A percentile compares a stretch with the other conserved stretches of the same genome.
phyloP scores from a whole-genome alignment of 1,140 invertebrate genomes.

The Drosophila watanabei region DNA sequence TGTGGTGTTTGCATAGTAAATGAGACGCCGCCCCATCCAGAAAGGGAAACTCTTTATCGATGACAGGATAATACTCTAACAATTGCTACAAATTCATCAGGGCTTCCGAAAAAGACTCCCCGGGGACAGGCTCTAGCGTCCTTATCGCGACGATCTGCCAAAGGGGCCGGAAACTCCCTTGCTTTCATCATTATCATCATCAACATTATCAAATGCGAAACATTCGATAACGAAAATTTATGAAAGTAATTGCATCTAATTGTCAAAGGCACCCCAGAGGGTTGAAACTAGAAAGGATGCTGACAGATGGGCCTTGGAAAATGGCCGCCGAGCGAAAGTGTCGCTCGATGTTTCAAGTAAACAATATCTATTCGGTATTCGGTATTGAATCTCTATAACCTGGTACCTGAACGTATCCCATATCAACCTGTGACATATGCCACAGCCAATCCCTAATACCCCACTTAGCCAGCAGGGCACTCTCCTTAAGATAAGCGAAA shows the following conservation, averaged over 20 bases:
- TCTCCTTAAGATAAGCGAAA: constrained; percentile 62
- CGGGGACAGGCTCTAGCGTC: constrained; percentile 19
- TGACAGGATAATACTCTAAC: constrained; percentile 62
- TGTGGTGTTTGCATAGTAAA: constrained; percentile 51
- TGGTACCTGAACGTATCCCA: constrained; percentile 38
- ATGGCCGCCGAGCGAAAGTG: constrained; percentile 34
- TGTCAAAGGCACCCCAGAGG: constrained; percentile 34
- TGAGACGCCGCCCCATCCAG: constrained; percentile 24
- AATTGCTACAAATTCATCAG: constrained; percentile 45
- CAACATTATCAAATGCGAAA: constrained; percentile 42
- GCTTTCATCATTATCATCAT: constrained; percentile 4
- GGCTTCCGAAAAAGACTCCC: constrained; percentile 38
- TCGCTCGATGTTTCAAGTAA: not conserved
- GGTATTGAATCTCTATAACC: constrained; percentile 3
- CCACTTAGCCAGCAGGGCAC: constrained; percentile 36
- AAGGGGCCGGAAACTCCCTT: constrained; percentile 41
- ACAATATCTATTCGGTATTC: constrained; percentile 20
- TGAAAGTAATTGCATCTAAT: constrained; percentile 68
- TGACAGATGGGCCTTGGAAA: constrained; percentile 47
- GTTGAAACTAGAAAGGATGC: constrained; percentile 33
- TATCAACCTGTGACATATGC: constrained; percentile 47
- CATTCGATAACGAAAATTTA: constrained; percentile 54
- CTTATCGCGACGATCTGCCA: constrained; percentile 41
- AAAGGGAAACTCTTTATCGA: constrained; percentile 32
- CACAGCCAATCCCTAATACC: constrained; percentile 28